A percentile compares a stretch with the other conserved stretches of the same genome.
Conservation (phyloP, 1,140 invertebrate species). For the Drosophila bocki region DNA sequence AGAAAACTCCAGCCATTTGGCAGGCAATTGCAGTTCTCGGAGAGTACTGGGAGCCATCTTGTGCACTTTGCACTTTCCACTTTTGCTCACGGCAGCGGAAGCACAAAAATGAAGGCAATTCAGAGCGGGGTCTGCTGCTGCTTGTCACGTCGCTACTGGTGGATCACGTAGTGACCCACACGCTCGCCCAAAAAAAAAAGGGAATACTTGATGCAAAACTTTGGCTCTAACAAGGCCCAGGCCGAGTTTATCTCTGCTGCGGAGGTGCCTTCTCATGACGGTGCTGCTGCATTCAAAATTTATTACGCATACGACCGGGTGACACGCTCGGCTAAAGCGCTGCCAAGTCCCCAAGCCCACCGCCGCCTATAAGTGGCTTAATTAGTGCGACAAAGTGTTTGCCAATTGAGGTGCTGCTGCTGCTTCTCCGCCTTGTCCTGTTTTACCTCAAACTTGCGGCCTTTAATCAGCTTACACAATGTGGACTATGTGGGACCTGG, state of each 20-base stretch:
- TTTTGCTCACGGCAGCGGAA: slow-evolving; percentile 49
- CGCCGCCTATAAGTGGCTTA: slow-evolving; percentile 62
- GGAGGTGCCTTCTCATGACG: background rate
- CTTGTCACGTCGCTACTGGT: slow-evolving; percentile 54
- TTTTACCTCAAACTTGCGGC: slow-evolving; percentile 30
- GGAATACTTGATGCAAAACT: slow-evolving; percentile 72
- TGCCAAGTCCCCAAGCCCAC: slow-evolving; percentile 26
- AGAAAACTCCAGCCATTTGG: slow-evolving; percentile 12
- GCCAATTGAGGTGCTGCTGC: slow-evolving; percentile 51
- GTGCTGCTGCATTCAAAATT: slow-evolving; percentile 60
- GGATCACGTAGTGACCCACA: slow-evolving; percentile 61
- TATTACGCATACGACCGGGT: slow-evolving; percentile 62
- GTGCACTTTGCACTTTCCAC: slow-evolving; percentile 26
- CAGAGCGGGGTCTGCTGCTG: slow-evolving; percentile 17
- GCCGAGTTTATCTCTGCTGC: slow-evolving; percentile 31
- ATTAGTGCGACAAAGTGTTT: slow-evolving; percentile 74
- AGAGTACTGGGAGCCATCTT: background rate
- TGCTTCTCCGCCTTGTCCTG: background rate
- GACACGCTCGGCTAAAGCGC: slow-evolving; percentile 24
- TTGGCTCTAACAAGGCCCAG: slow-evolving; percentile 19
- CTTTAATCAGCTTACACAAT: slow-evolving; percentile 56
- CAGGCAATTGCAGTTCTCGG: slow-evolving; percentile 4
- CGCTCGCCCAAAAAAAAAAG: slow-evolving; percentile 35
- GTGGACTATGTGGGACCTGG: background rate
- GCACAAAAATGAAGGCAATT: slow-evolving; percentile 67